Conservation (phyloP, 2,113 vertebrate species). For the Sterrhoptilus dennistouni region DNA sequence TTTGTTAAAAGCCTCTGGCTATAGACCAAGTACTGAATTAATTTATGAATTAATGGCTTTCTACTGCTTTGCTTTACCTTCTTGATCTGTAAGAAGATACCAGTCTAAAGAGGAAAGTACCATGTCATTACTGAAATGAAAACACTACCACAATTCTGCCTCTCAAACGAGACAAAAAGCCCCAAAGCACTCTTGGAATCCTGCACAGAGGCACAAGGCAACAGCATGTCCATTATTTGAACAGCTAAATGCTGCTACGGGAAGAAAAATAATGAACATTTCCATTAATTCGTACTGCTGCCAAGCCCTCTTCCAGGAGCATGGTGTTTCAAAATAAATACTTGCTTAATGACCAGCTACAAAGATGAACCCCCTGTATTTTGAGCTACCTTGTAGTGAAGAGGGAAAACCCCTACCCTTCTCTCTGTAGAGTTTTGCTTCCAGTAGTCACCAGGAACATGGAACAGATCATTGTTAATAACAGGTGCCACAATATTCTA, state of each 20-base stretch:
- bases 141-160: not conserved
- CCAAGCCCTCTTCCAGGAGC: not conserved
- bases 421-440: not conserved
- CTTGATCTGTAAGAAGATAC: not conserved
- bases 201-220: not conserved
- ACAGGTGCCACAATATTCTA: constrained; percentile 29
- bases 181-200: not conserved
- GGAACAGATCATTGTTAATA: not conserved
- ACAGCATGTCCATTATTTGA: not conserved
- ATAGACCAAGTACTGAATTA: constrained; percentile 26
- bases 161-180: not conserved
- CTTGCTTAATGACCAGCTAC: not conserved
- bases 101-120: not conserved
- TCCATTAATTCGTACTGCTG: not conserved
- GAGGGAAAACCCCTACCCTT: not conserved
- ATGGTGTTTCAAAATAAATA: not conserved
- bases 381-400: not conserved
- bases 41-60: constrained; percentile 39
- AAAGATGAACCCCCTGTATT: not conserved
- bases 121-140: not conserved
- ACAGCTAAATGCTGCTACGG: not conserved
- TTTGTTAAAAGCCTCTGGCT: constrained; percentile 53
- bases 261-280: not conserved
- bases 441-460: not conserved
- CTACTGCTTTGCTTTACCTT: constrained; percentile 14